Evolutionary conservation across 2,797 vertebrate genomes (phyloP), one percentile per base, ranked within the genome.

Genomic region (Echiichthys vipera): DNA sequence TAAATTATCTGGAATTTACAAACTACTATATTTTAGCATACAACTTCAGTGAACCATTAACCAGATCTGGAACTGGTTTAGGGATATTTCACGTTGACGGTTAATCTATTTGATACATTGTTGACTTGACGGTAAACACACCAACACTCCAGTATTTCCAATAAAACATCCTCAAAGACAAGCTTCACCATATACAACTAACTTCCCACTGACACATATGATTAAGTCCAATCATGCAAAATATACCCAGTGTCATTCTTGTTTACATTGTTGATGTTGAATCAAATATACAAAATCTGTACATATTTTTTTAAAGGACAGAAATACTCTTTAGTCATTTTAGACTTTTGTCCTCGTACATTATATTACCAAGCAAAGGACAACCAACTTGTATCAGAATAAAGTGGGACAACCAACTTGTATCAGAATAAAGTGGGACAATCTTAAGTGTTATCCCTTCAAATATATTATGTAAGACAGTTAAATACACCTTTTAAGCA

Each of bases 141-240:
- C 62, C 59, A 81, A 84, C 49, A 78, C 66, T 42, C 65, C 53
- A 85, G 50, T 75, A 86, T 65, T 87, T 80, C 74, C 54, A 84
- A 71, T 47, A 72, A 56, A 78, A 79, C 63, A 71, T 74, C 70
- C 71, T 72, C 24, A 71, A 77, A 82, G 68, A 81, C 69, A 51
- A 59, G 87, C 43, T 30, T 78, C 64, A 90, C 74, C 71, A 80
- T 69, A 74, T 70, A 86, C 65, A 81, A 76, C 59, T 74, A 84
- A 72, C 46, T 65, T 55, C 40, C 36, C 50, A 86, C 53, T 29
- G 47, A 84, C 55, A 84, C 39, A 69, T 77, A 63, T 67, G 34
- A 81, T 78, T 76, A 47, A 84, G 56, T 77, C 58, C 68, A 74
- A 72, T 75, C 91, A 93, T 93, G 93, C 92, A 90, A 86, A 81